These are phyloP conservation scores for Drosophila cardini DNA, from an alignment of 1,140 invertebrate species.

Conservation along the genomic window DNA sequence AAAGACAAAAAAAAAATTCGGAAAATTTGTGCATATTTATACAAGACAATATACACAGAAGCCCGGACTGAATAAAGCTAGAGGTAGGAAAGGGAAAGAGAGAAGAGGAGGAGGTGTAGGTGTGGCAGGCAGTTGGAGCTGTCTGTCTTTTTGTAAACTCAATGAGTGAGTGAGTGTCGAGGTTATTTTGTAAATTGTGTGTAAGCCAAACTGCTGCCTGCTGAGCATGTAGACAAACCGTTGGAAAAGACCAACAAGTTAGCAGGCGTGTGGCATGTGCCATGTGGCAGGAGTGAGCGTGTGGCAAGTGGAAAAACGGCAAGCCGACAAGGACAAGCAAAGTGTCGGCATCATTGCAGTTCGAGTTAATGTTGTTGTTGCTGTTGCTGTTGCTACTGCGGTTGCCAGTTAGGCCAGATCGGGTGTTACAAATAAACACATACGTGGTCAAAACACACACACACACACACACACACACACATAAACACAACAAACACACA, in stretches of 20 bases:
- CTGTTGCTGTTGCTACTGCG: constrained; percentile 39
- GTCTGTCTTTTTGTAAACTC: constrained; percentile 48
- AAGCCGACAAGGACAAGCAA: constrained; percentile 55
- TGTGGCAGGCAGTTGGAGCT: constrained; percentile 9
- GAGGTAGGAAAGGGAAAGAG: not conserved
- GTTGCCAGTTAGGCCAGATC: constrained; percentile 32
- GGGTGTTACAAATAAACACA: constrained; percentile 27
- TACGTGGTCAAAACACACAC: constrained; percentile 1
- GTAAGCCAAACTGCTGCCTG: constrained; percentile 78
- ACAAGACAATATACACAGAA: constrained; percentile 77
- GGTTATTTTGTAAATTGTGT: constrained; percentile 77
- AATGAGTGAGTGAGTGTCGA: constrained; percentile 48
- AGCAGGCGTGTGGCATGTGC: constrained; percentile 33
- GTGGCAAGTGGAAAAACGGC: constrained; percentile 41
- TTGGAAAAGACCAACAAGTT: constrained; percentile 78
- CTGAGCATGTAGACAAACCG: constrained; percentile 56
- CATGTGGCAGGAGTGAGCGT: constrained; percentile 13
- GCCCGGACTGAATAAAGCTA: not conserved
- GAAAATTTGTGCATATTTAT: constrained; percentile 76
- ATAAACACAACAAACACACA: not conserved
- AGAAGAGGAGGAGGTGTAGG: not conserved
- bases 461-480: not conserved
- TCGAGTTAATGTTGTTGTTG: constrained; percentile 13
- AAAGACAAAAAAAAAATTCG: constrained; percentile 23
- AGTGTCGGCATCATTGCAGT: constrained; percentile 40